phyloP scores from a whole-genome alignment of 2,113 vertebrate species.

The Turdus rufiventris region DNA sequence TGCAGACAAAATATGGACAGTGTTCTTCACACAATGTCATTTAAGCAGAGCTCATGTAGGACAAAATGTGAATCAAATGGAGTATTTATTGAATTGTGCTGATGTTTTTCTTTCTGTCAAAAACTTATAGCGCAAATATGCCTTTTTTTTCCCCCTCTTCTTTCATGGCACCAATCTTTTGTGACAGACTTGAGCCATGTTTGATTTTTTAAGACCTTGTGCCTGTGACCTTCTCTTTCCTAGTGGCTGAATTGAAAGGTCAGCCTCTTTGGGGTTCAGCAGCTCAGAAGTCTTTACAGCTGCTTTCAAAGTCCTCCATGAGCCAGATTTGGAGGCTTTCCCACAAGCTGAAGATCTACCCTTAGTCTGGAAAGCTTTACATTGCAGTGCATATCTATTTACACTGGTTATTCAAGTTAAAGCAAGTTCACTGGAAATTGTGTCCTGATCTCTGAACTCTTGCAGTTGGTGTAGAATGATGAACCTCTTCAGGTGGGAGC shows the following conservation, averaged over 20 bases:
- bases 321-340: neutral
- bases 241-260: neutral
- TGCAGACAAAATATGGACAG: neutral
- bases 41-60: neutral
- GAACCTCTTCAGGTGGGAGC: neutral
- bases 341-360: neutral
- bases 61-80: neutral
- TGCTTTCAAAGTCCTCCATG: neutral
- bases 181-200: neutral
- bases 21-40: neutral
- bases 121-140: neutral
- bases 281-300: neutral
- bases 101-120: neutral
- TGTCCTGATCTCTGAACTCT: neutral
- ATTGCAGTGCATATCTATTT: neutral
- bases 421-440: neutral
- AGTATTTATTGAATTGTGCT: neutral
- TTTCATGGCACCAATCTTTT: neutral
- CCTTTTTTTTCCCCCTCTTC: neutral
- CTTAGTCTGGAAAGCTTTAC: neutral
- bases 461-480: neutral
- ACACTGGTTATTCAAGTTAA: neutral
- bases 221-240: neutral
- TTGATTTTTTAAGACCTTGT: neutral
- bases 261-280: neutral